These are phyloP conservation scores for Nephrotoma appendiculata DNA, from an alignment of 2,888 invertebrate species.

Conservation along the genomic window DNA sequence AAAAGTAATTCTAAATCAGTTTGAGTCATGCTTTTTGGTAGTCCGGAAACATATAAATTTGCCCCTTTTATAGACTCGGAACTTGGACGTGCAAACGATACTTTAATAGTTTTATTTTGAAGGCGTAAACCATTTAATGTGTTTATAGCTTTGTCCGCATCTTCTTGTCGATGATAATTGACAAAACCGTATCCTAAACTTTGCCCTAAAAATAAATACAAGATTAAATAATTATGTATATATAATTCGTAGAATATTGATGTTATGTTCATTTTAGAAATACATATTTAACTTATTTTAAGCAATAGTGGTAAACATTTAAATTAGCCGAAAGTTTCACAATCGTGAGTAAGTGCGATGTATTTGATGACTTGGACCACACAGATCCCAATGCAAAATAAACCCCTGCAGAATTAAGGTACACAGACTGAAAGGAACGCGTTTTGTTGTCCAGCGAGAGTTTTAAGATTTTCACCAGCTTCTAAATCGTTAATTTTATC, in stretches of 20 bases:
- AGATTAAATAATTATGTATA: not conserved
- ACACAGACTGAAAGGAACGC: too few relatives aligned
- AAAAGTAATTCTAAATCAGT: constrained; percentile 71
- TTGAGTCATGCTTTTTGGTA: constrained; percentile 80
- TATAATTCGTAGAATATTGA: not conserved
- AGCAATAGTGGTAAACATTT: too few relatives aligned
- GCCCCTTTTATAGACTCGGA: constrained; percentile 91
- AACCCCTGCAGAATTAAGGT: too few relatives aligned
- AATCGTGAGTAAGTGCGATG: not conserved
- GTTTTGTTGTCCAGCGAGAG: too few relatives aligned
- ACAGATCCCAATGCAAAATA: too few relatives aligned
- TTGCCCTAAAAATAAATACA: constrained; percentile 49
- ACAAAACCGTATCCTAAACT: constrained; percentile 99
- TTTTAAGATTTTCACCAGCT: too few relatives aligned
- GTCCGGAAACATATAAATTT: constrained; percentile 82
- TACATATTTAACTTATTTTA: not conserved
- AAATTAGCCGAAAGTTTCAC: too few relatives aligned
- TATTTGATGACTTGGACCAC: constrained; percentile 37
- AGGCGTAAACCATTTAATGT: constrained; percentile 94
- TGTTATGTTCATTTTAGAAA: not conserved
- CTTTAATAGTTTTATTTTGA: constrained; percentile 99
- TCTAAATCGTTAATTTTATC: too few relatives aligned
- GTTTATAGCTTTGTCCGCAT: constrained; percentile 97
- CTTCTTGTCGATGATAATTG: constrained; percentile 94
- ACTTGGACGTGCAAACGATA: constrained; percentile 81